Evolutionary conservation across 2,888 invertebrate genomes (phyloP), one percentile per base, ranked within the genome.

Genomic region (Cosmopolites sordidus): DNA sequence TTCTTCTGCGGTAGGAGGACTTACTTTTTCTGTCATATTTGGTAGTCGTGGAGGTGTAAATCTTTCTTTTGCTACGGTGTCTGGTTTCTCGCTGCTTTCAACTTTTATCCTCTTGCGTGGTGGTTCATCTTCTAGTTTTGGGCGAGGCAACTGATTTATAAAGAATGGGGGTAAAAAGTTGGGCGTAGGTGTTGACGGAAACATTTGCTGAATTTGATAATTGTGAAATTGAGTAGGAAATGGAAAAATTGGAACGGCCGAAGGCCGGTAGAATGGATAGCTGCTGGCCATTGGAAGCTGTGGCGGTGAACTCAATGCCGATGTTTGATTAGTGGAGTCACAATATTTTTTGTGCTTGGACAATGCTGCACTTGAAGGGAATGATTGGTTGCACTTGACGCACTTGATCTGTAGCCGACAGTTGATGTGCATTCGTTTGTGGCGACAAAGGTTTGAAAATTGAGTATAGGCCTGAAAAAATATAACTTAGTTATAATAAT

Each of bases 371-470:
- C 88, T 87, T 0, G 95, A 94, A 52, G 87, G 88, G 76, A 97
- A 98, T 27, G 89, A 87, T 70, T 95, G 92, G 17, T 89, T 87
- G 71, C 97, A 98, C 81, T 95, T 94, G 67, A 81, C 84, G 76
- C 97, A 98, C 78, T 93, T 94, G 69, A 92, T 91, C 70, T 90
- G 87, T 75, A 89, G 89, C 66, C 94, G 88, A 74, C 97, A 98
- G 71, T 92, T 90, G 48, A 89, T 87, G 80, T 99, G 99, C 94
- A 98, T 97, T 52, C 98, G 92, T 72, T 94, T 96, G 78, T 99
- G 99, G n/a, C 99, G 89, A 72, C 99, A 99, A 69, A 99, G 81
- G 75, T 99, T 99, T 33, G 97, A 98, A 76, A 99, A 99, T 78
- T 99, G 99, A 2, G 99, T 99, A 78, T 99, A 99, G 8, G 95